Evolutionary conservation across 2,113 vertebrate species (phyloP), one percentile per base, ranked within the genome.

Genomic region (Charadrius vociferus): DNA sequence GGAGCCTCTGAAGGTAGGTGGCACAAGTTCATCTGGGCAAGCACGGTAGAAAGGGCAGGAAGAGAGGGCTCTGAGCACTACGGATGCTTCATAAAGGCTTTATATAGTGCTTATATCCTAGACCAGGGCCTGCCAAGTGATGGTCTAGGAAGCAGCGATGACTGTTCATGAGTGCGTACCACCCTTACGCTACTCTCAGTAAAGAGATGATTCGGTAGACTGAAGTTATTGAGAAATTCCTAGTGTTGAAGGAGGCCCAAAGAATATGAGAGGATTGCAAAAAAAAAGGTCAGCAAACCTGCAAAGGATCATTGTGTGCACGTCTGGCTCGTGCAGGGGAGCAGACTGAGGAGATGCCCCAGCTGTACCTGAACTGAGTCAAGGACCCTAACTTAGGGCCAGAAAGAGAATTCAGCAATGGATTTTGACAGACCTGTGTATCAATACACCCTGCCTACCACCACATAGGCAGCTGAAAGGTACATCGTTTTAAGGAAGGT

Each of bases 241-340:
- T 67, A 5, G 50, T 7, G 26, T 2, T 85, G 65, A 85, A 90
- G 34, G 45, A 58, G 30, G 24, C 59, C 36, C 55, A 53, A 21
- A 70, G 22, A n/a, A 13, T 37, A 15, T 2, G 8, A 12, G 4
- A 59, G 17, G 24, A 41, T 3, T 58, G 81, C n/a, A 22, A 59
- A 71, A 49, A 50, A 49, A 50, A 61, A 4, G 4, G 3, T 16
- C 30, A 37, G 29, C 30, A n/a, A 84, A 29, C 12, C 58, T 73
- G 5, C 14, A 17, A 29, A 67, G 56, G n/a, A 27, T 43, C 2
- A 0, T 52, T 63, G 61, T 26, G 41, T 75, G 17, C 37, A 16
- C 0, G 0, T 4, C 56, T 82, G 47, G 22, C 5, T 90, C 22
- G 2, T 11, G 45, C 21, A 45, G 36, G 3, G 5, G 41, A 32